Conservation (phyloP, 2,797 vertebrate genomes). For the Aldrovandia affinis region DNA sequence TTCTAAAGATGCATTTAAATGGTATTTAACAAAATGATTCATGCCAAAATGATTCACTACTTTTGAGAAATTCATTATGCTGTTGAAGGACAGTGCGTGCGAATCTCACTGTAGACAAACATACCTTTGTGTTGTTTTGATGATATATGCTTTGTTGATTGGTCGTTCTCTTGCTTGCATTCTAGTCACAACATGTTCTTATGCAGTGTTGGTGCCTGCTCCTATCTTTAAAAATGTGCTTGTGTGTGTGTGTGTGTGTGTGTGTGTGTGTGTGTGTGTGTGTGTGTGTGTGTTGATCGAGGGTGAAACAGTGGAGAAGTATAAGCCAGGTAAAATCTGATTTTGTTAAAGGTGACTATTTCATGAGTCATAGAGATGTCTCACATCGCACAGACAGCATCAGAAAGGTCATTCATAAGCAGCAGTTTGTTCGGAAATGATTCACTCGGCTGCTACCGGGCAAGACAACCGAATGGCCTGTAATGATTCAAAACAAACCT, state of each 20-base stretch:
- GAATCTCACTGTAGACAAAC: background rate
- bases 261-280: background rate
- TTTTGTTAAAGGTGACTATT: background rate
- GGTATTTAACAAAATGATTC: background rate
- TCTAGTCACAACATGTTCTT: background rate
- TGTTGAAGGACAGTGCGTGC: background rate
- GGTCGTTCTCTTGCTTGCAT: background rate
- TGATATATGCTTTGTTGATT: background rate
- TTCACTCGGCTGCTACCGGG: background rate
- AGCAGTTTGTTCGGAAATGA: background rate
- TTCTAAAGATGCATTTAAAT: background rate
- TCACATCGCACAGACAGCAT: background rate
- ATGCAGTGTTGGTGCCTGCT: background rate
- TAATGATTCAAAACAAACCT: background rate
- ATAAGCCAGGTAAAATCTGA: background rate
- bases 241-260: background rate
- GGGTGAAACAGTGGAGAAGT: background rate
- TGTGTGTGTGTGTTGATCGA: background rate
- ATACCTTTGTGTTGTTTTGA: too few species aligned
- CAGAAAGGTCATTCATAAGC: background rate
- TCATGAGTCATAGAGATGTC: background rate
- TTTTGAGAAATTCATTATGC: background rate
- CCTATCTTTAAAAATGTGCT: background rate
- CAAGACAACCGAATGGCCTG: background rate
- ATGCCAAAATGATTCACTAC: background rate